phyloP scores from a whole-genome alignment of 2,113 vertebrate genomes.

The Eulemur macaco region DNA sequence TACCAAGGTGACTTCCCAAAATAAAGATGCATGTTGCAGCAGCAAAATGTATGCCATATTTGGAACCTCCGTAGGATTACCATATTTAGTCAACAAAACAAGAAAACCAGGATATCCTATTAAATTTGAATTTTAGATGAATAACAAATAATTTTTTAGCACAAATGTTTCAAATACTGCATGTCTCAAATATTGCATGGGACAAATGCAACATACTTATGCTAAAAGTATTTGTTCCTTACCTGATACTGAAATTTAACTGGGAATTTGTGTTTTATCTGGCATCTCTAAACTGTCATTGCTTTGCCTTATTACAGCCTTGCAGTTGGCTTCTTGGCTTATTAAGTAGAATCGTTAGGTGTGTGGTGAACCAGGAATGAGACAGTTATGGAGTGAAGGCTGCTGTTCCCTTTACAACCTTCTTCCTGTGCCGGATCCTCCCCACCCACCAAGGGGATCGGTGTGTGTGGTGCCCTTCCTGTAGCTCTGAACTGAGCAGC shows the following conservation, averaged over 20 bases:
- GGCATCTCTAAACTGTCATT: neutral
- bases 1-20: neutral
- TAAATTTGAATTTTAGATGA: conserved; percentile 16
- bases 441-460: accelerated
- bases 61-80: neutral
- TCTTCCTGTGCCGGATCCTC: neutral
- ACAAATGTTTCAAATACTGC: neutral
- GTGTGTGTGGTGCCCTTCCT: neutral
- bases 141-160: neutral
- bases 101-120: neutral
- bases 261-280: neutral
- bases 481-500: neutral
- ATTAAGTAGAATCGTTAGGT: neutral
- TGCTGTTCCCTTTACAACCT: neutral
- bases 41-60: neutral
- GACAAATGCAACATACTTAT: neutral
- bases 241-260: neutral
- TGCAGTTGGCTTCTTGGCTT: neutral
- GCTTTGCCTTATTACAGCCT: neutral
- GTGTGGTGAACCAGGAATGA: neutral
- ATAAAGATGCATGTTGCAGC: neutral
- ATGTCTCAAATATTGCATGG: neutral
- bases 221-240: neutral
- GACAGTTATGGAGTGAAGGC: neutral
- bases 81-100: neutral